Evolutionary conservation across 2,888 invertebrate species (phyloP), one percentile per base, ranked within the genome.

Genomic region (Galerucella nymphaeae): DNA sequence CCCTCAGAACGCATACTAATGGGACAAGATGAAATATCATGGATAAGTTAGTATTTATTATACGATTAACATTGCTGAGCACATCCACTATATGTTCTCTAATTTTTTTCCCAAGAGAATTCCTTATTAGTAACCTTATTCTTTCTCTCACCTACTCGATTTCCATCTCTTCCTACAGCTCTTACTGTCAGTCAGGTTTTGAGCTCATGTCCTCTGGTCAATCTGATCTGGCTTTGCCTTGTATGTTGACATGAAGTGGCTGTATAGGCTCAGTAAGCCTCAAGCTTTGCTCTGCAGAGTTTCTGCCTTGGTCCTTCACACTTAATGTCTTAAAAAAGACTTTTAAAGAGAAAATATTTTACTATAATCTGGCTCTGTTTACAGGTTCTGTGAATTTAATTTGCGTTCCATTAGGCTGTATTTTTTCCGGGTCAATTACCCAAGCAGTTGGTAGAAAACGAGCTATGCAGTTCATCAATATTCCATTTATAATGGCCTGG

Each of bases 401-500:
- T 77, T 90, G 93, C 78, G 95, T 95, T 16, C 95, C 95, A 0
- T 75, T 95, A 67, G 95, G 95, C 2, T 94, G 94, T 80, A 87
- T 94, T 9, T 85, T 93, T 64, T 95, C 94, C 0, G 95, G 95
- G 0, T 84, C 90, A 8, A 85, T 93, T 11, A 93, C 94, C 0
- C 90, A 93, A 67, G 90, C 91, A 0, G 83, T 94, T 64, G 95
- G 95, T 0, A 89, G 95, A 65, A 90, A 91, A 74, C 88, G 89
- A 75, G 90, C 94, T 8, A 95, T 95, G 95, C 93, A 93, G 85
- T 80, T 91, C 68, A 91, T 93, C 23, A 93, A 92, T 83, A 79
- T 93, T 61, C 95, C 95, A 0, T 94, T 95, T 83, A 86, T 93
- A 80, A 84, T 89, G 62, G 92, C 94, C 8, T 95, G 94, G 94